These are phyloP conservation scores for Apus apus DNA, from an alignment of 2,113 vertebrate species.

Conservation along the genomic window DNA sequence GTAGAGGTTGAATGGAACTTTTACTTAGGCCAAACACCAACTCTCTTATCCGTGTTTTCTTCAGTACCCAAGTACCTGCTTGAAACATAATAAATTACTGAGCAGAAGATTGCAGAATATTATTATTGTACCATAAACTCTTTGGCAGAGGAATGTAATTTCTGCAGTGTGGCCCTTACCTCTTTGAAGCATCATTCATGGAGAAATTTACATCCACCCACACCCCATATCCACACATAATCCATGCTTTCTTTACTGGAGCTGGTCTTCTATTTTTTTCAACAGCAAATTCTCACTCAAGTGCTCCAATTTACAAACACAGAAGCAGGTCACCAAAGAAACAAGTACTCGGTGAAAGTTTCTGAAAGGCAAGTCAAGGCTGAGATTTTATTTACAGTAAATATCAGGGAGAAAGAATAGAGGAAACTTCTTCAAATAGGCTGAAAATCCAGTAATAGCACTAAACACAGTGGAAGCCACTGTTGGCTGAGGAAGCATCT, in stretches of 20 bases:
- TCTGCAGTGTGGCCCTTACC: background rate
- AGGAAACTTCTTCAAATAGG: background rate
- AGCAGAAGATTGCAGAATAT: background rate
- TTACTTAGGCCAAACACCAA: background rate
- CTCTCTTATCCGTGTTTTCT: background rate
- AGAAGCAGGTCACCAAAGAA: background rate
- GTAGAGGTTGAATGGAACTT: background rate
- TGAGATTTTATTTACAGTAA: background rate
- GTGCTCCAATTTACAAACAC: background rate
- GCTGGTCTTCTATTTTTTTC: background rate
- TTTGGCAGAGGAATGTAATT: background rate
- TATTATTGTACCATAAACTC: background rate
- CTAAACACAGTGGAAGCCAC: background rate
- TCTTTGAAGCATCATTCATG: background rate
- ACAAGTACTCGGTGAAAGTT: background rate
- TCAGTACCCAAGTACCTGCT: background rate
- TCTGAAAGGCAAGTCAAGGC: background rate
- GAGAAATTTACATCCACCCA: background rate
- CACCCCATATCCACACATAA: fast-evolving
- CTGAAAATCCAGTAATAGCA: background rate
- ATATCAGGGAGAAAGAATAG: background rate
- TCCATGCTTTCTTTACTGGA: background rate
- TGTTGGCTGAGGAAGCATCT: background rate
- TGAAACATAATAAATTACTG: background rate
- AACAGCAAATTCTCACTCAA: background rate